These are phyloP conservation scores for Picus viridis DNA, from an alignment of 2,797 vertebrate species.

Conservation along the genomic window DNA sequence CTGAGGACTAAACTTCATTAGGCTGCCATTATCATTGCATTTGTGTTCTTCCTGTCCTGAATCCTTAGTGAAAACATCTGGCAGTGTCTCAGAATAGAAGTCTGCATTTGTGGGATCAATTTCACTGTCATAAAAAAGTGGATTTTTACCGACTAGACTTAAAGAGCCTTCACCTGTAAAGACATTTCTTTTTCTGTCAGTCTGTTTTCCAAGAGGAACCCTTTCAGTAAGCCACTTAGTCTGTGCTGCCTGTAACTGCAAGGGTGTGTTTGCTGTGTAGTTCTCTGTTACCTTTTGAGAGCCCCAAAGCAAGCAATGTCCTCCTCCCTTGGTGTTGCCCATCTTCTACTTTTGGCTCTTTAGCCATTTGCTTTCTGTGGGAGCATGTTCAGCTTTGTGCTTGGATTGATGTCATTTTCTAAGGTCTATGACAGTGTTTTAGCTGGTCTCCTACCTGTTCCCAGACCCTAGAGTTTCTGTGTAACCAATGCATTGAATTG, in stretches of 20 bases:
- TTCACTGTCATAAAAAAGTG: background rate
- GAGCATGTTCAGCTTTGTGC: background rate
- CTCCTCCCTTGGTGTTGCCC: background rate
- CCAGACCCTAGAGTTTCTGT: background rate
- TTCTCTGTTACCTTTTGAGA: background rate
- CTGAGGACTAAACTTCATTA: conserved; percentile 67
- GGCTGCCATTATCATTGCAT: conserved; percentile 21
- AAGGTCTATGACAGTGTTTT: background rate
- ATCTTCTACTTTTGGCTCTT: background rate
- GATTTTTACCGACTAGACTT: background rate
- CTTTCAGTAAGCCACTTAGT: background rate
- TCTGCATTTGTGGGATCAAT: background rate
- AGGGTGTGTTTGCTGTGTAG: background rate
- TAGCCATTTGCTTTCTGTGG: background rate
- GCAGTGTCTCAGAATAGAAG: conserved; percentile 9
- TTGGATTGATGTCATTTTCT: background rate
- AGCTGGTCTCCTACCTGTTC: background rate
- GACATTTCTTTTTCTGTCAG: background rate
- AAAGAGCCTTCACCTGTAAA: background rate
- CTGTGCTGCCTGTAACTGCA: background rate
- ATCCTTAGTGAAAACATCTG: conserved; percentile 48
- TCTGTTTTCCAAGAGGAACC: background rate
- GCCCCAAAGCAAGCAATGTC: background rate
- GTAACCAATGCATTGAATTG: background rate
- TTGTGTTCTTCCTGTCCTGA: conserved; percentile 58